Base-by-base conservation (phyloP, 2,113 vertebrate species). In the Bujurquina vittata region DNA sequence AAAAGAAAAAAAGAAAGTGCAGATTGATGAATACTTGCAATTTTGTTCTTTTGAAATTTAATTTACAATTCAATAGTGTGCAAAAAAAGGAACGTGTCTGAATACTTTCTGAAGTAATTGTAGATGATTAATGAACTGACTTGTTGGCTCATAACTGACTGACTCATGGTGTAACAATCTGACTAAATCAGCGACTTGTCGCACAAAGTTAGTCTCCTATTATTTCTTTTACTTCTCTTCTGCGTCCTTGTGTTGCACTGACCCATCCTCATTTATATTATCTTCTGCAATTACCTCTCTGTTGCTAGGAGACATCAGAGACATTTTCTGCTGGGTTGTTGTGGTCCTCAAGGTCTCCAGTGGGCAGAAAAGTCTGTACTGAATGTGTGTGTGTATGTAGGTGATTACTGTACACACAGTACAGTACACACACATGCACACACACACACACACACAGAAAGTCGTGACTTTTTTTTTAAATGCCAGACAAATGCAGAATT, bases 281-380 rank as follows among this genome's bases (percentile, higher is more conserved):
- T 88, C 72, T 89, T 73, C 18, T 76, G 81, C 90, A 84, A 88
- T 92, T 90, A 88, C 85, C 58, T 80, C 77, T 73, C 88, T 86
- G 92, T 94, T 93, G 93, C 93, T 92, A 93, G 89, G 92, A 89
- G 87, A 93, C 84, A 81, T 87, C 57, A 62, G 56, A 85, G 73
- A 86, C 81, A 46, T 84, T 85, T 83, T 75, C 63, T 75, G 37
- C 57, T 46, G 52, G 55, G 40, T 79, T 89, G 78, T 62, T 87
- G 82, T 85, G 78, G 80, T 86, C 87, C 76, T 88, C 81, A 93
- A 88, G 91, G 87, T 91, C 85, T 87, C 84, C 52, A 77, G 79
- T 84, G 87, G 82, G 90, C 76, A 90, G 85, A 84, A 67, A 55
- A 65, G 72, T 86, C 72, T 77, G 73, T 76, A 40, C 60, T 75